phyloP scores from a whole-genome alignment of 2,888 invertebrate genomes.

The Esperia sulphurella region DNA sequence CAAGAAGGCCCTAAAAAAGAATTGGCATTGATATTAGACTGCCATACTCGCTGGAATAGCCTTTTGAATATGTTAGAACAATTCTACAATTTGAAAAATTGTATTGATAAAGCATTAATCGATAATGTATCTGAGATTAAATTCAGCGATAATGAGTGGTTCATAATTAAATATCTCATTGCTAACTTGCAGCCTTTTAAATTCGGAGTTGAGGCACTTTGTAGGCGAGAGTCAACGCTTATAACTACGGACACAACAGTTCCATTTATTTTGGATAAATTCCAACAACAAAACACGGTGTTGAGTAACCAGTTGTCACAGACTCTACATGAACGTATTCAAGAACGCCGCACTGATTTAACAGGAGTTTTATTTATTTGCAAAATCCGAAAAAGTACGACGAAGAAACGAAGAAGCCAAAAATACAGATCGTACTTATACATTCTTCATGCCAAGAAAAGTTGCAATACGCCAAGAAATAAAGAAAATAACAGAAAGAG shows the following conservation, averaged over 20 bases:
- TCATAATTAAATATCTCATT: constrained; percentile 17
- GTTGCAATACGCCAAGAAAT: too few relatives aligned
- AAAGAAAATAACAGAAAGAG: too few relatives aligned
- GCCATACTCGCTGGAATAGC: constrained; percentile 15
- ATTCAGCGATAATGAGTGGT: constrained; percentile 20
- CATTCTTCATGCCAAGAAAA: too few relatives aligned
- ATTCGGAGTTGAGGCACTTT: constrained; percentile 18
- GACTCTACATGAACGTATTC: too few relatives aligned
- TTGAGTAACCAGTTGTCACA: too few relatives aligned
- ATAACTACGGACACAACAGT: constrained; percentile 19
- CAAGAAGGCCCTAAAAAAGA: constrained; percentile 4
- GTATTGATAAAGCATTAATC: constrained; percentile 24
- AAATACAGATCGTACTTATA: too few relatives aligned
- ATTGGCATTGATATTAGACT: constrained; percentile 14
- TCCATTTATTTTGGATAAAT: constrained; percentile 16
- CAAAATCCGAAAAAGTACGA: too few relatives aligned
- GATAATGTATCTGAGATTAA: constrained; percentile 20
- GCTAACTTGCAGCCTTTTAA: constrained; percentile 16
- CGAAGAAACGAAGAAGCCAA: too few relatives aligned
- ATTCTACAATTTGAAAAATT: constrained; percentile 18
- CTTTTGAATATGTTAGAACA: constrained; percentile 16
- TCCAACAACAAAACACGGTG: neutral
- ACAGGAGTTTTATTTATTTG: too few relatives aligned
- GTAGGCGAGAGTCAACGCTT: constrained; percentile 18
- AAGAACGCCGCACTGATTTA: too few relatives aligned